phyloP scores from a whole-genome alignment of 1,140 invertebrate species.

The Heliconius congener region DNA sequence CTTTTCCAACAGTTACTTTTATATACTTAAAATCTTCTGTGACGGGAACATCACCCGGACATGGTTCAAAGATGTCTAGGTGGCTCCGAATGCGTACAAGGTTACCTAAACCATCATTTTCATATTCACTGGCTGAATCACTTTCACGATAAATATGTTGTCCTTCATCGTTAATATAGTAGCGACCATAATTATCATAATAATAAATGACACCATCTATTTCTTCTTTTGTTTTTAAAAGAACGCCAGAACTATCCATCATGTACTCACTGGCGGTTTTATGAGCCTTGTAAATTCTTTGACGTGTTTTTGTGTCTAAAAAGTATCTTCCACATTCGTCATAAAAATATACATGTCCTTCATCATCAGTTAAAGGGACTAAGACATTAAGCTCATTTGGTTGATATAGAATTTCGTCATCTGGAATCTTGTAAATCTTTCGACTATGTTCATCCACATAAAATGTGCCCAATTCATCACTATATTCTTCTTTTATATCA shows the following conservation, averaged over 20 bases:
- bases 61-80: slow-evolving; percentile 63
- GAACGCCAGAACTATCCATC: slow-evolving; percentile 64
- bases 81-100: slow-evolving; percentile 71
- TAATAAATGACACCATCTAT: slow-evolving; percentile 62
- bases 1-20: slow-evolving; percentile 62
- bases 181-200: slow-evolving; percentile 71
- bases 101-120: slow-evolving; percentile 75
- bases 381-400: slow-evolving; percentile 66
- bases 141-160: slow-evolving; percentile 72
- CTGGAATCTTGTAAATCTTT: slow-evolving; percentile 69
- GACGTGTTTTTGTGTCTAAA: slow-evolving; percentile 58
- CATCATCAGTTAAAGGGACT: slow-evolving; percentile 66
- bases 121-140: slow-evolving; percentile 70
- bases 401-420: slow-evolving; percentile 61
- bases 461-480: slow-evolving; percentile 68
- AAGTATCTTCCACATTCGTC: slow-evolving; percentile 76
- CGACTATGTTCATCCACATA: slow-evolving; percentile 67
- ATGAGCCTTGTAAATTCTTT: slow-evolving; percentile 71
- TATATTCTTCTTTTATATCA: slow-evolving; percentile 70
- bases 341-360: slow-evolving; percentile 67
- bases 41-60: slow-evolving; percentile 64
- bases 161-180: slow-evolving; percentile 64
- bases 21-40: slow-evolving; percentile 73
- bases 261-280: slow-evolving; percentile 70
- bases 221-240: slow-evolving; percentile 69